Base-by-base conservation (phyloP, 2,797 vertebrate genomes). In the Sebastes minor region DNA sequence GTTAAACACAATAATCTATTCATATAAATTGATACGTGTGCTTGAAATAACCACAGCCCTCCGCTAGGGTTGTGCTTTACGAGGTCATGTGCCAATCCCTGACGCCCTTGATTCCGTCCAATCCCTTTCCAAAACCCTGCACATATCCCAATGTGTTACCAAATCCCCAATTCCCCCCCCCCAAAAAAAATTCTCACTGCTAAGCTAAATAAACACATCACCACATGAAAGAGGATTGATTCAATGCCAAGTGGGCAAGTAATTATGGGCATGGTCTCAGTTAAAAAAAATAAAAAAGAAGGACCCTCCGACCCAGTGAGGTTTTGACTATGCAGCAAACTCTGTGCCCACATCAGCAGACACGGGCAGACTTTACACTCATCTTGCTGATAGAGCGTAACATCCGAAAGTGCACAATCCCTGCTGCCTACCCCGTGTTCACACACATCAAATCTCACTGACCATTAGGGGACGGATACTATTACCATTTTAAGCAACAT, bases 251-350 rank as follows among this genome's bases (percentile, higher is more conserved):
- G 74, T 91, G 88, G 85, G 84, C 70, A 82, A 93, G 87, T 90
- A 90, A 91, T 91, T 92, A 91, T 89, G 86, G 82, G 72, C 85
- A 91, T 88, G 85, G 86, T 91, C 85, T 89, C 74, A 67, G 74
- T 85, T 73, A 60, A 72, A 62, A 63, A 55, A 46, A 42, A 30
- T 6, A 16, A 16, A 35, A 78, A 82, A 83, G 81, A 63, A 66
- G 42, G 81, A 86, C 82, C 88, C 87, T 85, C 78, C 84, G 78
- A 91, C 85, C 35, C 80, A 83, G 84, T 86, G 81, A 67, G 88
- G 80, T 93, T 91, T 91, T 87, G 92, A 91, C 90, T 92, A 92
- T 90, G 90, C 88, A 91, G 88, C 91, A 92, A 87, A 94, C 77
- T 82, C 76, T 80, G 33, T 85, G 81, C 82, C 85, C 90, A 90